A percentile compares a stretch with the other conserved stretches of the same genome.
Conservation (phyloP, 2,113 vertebrate genomes). For the Limnothrissa miodon region DNA sequence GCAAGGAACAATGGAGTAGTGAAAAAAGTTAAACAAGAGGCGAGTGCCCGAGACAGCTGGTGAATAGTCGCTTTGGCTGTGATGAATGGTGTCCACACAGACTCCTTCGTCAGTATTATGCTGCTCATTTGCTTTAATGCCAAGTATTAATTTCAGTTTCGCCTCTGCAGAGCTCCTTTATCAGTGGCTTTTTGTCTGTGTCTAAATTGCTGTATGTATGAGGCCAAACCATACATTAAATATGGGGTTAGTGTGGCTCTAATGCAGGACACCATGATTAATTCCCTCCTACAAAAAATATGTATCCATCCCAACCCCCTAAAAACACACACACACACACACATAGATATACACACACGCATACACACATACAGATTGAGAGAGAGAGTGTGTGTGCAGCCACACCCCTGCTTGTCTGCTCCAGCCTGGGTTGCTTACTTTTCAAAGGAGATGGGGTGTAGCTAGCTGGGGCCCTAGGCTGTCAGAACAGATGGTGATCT, state of each 20-base stretch:
- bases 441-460: constrained; percentile 2
- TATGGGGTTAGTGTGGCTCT: not conserved
- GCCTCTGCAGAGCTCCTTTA: not conserved
- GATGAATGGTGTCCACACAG: constrained; percentile 43
- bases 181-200: not conserved
- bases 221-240: too few species aligned
- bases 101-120: constrained; percentile 21
- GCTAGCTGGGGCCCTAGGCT: not conserved
- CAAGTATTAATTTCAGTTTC: constrained; percentile 14
- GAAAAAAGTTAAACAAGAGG: constrained; percentile 49
- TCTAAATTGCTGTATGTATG: too few species aligned
- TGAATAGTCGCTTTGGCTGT: constrained; percentile 38
- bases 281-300: not conserved
- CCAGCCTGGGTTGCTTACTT: not conserved
- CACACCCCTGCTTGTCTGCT: constrained; percentile 16
- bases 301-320: not conserved
- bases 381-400: not conserved
- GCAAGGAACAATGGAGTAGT: constrained; percentile 18
- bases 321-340: not conserved
- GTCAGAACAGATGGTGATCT: constrained; percentile 72
- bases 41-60: constrained; percentile 64
- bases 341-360: not conserved
- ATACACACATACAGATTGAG: not conserved
- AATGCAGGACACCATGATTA: not conserved
- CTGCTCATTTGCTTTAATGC: constrained; percentile 12